Conservation (phyloP, 2,113 vertebrate species). For the Rhombomys opimus region DNA sequence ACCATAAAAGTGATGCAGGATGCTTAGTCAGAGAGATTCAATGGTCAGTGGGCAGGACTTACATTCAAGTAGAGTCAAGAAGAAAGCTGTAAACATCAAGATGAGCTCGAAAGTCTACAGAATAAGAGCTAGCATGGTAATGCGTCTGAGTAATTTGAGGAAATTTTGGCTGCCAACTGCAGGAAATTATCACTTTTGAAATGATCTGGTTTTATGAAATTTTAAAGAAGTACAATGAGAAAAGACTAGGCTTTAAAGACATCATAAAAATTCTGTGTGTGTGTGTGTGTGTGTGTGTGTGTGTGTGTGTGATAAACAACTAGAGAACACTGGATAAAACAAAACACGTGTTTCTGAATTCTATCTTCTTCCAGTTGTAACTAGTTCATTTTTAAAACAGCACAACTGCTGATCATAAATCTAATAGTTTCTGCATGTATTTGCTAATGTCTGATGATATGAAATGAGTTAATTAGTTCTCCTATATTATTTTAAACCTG, state of each 20-base stretch:
- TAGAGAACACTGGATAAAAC: not conserved
- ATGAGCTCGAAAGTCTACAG: not conserved
- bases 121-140: not conserved
- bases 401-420: not conserved
- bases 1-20: not conserved
- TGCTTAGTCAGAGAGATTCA: not conserved
- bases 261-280: not conserved
- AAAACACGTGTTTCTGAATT: not conserved
- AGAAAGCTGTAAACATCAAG: not conserved
- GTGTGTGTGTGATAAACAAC: not conserved
- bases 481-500: not conserved
- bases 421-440: not conserved
- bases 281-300: too few relatives aligned
- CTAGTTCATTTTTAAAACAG: not conserved
- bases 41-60: not conserved
- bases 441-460: not conserved
- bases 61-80: not conserved
- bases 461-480: not conserved
- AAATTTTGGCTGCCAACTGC: not conserved
- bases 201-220: not conserved
- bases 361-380: not conserved
- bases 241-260: not conserved
- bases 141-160: not conserved
- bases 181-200: not conserved
- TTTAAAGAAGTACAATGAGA: not conserved